Base-by-base conservation (phyloP, 2,888 invertebrate species). In the Mythimna albipuncta region DNA sequence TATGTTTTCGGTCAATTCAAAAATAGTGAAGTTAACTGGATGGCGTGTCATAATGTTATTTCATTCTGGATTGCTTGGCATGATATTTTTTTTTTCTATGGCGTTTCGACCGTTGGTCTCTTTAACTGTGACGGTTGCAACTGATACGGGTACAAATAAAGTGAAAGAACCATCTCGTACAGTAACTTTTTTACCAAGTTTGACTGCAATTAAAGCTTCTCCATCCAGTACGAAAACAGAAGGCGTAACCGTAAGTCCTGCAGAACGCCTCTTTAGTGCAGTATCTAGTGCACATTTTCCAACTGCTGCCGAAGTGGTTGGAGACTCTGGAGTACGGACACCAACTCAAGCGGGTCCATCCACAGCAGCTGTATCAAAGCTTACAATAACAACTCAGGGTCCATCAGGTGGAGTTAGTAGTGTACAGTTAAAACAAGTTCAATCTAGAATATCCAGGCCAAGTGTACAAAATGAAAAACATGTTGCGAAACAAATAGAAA, bases 121-220 rank as follows among this genome's bases (percentile, higher is more conserved):
- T 54, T 78, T 96, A 71, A 92, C 93, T 32, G 93, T 96, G 19
- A 85, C 89, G 19, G 89, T 90, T 64, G 91, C 92, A 26, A 13
- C 44, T 26, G 41, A 62, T 41, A 35, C 35, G 5, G 32, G 1
- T 32, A 32, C 32, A 13, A 2, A 26, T 26, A 26, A 26, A 26
- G 59, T 59, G 16, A 5, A 44, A 16, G 94, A 94, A 64, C 89
- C 92, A 44, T 93, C 93, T 41, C 91, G 92, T 52, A 95, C 95
- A 26, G 93, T 95, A 9, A 93, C 95, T 11, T 95, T 93, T 86
- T 91, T 96, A 81, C 96, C 96, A 66, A 96, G 89, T 81, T 78
- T 95, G 75, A 88, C 88, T 69, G 86, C 68, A 38, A 55, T 91
- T 52, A 88, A 84, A 75, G 52, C 85, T 26, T 54, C 88, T 63